phyloP scores from a whole-genome alignment of 2,797 vertebrate genomes.

The Menidia menidia region DNA sequence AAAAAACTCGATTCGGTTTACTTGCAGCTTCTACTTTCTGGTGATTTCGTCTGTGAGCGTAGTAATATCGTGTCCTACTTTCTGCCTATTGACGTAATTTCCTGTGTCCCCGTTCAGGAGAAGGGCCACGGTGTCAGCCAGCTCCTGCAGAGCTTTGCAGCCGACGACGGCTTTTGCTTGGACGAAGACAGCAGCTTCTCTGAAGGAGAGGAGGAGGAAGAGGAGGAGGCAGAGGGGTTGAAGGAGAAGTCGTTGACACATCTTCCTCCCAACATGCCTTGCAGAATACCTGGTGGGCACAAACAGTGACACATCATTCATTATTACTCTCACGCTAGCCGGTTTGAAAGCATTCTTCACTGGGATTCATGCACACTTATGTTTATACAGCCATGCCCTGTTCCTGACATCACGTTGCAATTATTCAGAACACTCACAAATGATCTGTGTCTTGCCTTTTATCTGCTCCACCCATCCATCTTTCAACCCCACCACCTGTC shows the following conservation, averaged over 20 bases:
- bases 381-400: constrained; percentile 15
- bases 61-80: constrained; percentile 32
- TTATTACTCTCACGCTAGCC: constrained; percentile 36
- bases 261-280: constrained; percentile 78
- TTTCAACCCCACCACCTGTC: constrained; percentile 24
- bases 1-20: constrained; percentile 7
- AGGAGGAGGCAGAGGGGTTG: constrained; percentile 60
- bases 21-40: constrained; percentile 41
- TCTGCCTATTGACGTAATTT: constrained; percentile 43
- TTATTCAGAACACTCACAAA: constrained; percentile 43
- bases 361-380: constrained; percentile 18
- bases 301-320: constrained; percentile 29
- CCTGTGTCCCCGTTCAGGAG: constrained; percentile 74
- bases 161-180: constrained; percentile 90
- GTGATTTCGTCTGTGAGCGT: constrained; percentile 15
- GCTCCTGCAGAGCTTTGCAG: constrained; percentile 92
- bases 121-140: constrained; percentile 91
- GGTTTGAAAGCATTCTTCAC: constrained; percentile 30
- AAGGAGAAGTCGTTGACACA: constrained; percentile 58
- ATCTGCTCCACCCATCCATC: constrained; percentile 37
- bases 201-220: constrained; percentile 85
- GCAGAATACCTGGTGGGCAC: constrained; percentile 74
- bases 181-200: constrained; percentile 94
- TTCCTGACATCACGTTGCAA: constrained; percentile 29
- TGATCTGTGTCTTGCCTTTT: constrained; percentile 43